These are phyloP conservation scores for Pyxicephalus adspersus DNA, from an alignment of 2,113 vertebrate genomes.

Conservation along the genomic window DNA sequence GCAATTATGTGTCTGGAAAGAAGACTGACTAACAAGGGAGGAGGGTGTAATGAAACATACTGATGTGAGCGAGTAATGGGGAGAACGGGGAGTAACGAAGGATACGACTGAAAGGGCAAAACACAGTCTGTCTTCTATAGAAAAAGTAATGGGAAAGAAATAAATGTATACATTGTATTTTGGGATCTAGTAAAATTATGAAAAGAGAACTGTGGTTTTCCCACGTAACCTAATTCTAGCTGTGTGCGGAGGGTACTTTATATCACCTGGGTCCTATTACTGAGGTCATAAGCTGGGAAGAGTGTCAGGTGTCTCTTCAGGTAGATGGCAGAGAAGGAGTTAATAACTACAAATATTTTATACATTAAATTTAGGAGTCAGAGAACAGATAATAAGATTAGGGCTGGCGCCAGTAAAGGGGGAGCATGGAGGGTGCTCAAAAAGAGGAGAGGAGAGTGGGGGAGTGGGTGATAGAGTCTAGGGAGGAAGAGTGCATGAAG, in stretches of 20 bases:
- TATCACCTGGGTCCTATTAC: constrained; percentile 34
- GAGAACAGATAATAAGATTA: constrained; percentile 54
- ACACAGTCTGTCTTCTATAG: neutral
- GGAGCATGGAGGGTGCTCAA: constrained; percentile 18
- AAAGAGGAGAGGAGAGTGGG: constrained; percentile 36
- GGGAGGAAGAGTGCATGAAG: neutral
- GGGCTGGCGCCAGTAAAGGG: constrained; percentile 45
- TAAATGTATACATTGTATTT: neutral
- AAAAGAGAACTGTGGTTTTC: neutral
- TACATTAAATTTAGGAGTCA: constrained; percentile 1
- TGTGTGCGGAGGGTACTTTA: neutral
- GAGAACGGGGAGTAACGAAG: neutral
- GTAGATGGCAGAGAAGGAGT: constrained; percentile 29
- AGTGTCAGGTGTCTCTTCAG: constrained; percentile 42
- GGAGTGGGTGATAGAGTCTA: constrained; percentile 12
- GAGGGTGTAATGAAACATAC: constrained; percentile 16
- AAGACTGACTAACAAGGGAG: constrained; percentile 20
- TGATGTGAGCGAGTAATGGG: neutral
- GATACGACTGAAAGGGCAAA: neutral
- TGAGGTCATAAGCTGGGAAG: constrained; percentile 18
- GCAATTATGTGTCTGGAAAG: neutral
- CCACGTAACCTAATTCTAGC: constrained; percentile 25
- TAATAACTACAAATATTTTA: constrained; percentile 46
- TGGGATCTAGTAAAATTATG: neutral
- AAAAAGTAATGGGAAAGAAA: neutral